phyloP scores from a whole-genome alignment of 1,140 invertebrate species.

The Monochamus saltuarius region DNA sequence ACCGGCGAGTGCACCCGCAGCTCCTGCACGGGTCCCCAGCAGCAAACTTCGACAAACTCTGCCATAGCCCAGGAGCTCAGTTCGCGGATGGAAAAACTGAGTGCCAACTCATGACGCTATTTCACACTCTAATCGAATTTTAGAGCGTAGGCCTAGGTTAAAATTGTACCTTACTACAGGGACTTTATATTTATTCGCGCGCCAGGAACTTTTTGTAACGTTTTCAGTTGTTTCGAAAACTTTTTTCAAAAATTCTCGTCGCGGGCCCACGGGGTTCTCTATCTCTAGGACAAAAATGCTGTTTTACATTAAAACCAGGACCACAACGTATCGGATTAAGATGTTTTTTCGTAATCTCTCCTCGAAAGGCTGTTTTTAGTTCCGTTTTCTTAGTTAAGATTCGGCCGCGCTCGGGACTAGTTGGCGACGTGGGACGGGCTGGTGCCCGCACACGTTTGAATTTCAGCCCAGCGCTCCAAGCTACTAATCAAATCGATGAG shows the following conservation, averaged over 20 bases:
- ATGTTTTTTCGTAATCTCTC: no score
- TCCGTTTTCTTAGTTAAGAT: no score
- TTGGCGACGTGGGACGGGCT: no score
- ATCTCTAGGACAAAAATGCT: not conserved
- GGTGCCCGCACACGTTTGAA: no score
- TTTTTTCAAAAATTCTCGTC: slow-evolving; percentile 1
- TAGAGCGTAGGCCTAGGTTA: slow-evolving; percentile 11
- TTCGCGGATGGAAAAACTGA: slow-evolving; percentile 56
- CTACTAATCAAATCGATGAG: no score
- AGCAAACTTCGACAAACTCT: slow-evolving; percentile 4
- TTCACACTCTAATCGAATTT: slow-evolving; percentile 40
- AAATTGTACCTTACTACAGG: slow-evolving; percentile 26
- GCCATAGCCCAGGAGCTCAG: slow-evolving; percentile 53
- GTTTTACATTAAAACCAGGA: slow-evolving; percentile 10
- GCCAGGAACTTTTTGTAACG: not conserved
- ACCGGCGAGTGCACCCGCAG: slow-evolving; percentile 63
- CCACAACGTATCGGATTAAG: no score
- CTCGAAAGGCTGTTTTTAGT: no score
- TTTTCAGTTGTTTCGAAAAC: not conserved
- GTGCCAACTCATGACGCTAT: slow-evolving; percentile 52
- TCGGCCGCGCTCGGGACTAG: no score
- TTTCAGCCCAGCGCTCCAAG: no score
- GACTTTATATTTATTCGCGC: not conserved
- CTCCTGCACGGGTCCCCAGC: slow-evolving; percentile 30
- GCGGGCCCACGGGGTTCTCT: not conserved